These are phyloP conservation scores for Bedellia somnulentella DNA, from an alignment of 2,888 invertebrate species.

Conservation along the genomic window DNA sequence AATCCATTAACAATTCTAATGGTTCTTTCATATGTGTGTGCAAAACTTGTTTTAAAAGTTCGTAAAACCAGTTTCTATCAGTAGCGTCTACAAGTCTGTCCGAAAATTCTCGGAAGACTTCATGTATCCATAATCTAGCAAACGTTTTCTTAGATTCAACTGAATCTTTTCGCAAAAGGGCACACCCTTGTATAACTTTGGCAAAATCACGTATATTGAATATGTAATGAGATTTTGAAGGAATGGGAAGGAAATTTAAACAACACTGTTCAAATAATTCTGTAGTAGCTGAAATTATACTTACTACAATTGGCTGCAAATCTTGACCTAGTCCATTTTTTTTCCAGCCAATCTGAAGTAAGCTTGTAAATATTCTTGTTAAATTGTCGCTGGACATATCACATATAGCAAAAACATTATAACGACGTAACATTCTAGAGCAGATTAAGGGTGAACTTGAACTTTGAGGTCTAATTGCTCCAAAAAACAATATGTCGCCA, in stretches of 20 bases:
- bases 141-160: slow-evolving; percentile 73
- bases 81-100: slow-evolving; percentile 72
- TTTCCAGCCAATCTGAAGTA: slow-evolving; percentile 75
- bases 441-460: slow-evolving; percentile 87
- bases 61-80: slow-evolving; percentile 76
- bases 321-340: slow-evolving; percentile 82
- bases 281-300: slow-evolving; percentile 80
- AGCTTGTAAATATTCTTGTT: slow-evolving; percentile 79
- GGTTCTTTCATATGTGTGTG: slow-evolving; percentile 75
- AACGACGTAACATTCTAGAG: slow-evolving; percentile 83
- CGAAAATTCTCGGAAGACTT: slow-evolving; percentile 80
- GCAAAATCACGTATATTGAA: slow-evolving; percentile 85
- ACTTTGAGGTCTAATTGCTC: slow-evolving; percentile 88
- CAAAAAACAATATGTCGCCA: slow-evolving; percentile 77
- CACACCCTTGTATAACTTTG: slow-evolving; percentile 82
- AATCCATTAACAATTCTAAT: slow-evolving; percentile 76
- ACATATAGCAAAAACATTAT: slow-evolving; percentile 83
- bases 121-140: slow-evolving; percentile 80
- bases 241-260: slow-evolving; percentile 73
- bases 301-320: slow-evolving; percentile 64
- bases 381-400: slow-evolving; percentile 87
- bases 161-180: slow-evolving; percentile 81
- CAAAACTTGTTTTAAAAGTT: slow-evolving; percentile 66
- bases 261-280: slow-evolving; percentile 76
- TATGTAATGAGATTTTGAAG: slow-evolving; percentile 82